phyloP scores from a whole-genome alignment of 1,140 invertebrate genomes.

The Eupeodes corollae region DNA sequence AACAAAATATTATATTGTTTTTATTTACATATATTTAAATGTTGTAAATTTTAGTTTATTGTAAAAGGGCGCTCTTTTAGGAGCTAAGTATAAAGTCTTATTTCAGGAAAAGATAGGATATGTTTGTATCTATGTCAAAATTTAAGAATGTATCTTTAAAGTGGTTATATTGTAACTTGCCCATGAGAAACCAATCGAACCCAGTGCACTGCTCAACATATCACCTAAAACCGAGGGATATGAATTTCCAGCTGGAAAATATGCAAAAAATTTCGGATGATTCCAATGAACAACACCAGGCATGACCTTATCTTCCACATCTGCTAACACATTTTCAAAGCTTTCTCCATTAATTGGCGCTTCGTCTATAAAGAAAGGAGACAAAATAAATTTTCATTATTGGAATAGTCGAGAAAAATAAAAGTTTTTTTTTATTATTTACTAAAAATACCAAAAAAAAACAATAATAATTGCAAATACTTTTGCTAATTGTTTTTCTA shows the following conservation, averaged over 20 bases:
- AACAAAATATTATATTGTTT: neutral
- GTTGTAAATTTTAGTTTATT: conserved; percentile 1
- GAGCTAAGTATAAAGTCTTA: too few relatives aligned
- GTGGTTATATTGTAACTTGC: too few relatives aligned
- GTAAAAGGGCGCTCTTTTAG: too few relatives aligned
- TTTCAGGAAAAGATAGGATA: too few relatives aligned
- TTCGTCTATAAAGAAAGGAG: conserved; percentile 42
- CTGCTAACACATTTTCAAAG: conserved; percentile 77
- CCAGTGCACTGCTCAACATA: conserved; percentile 84
- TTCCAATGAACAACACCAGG: conserved; percentile 94
- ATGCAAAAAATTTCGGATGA: conserved; percentile 91
- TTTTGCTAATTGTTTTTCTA: conserved; percentile 1
- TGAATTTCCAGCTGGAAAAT: conserved; percentile 91
- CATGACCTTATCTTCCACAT: conserved; percentile 86
- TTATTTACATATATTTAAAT: neutral
- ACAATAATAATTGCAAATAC: neutral
- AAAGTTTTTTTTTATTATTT: too few relatives aligned
- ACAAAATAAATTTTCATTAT: neutral
- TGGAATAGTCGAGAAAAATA: too few relatives aligned
- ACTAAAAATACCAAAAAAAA: too few relatives aligned
- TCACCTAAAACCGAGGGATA: conserved; percentile 89
- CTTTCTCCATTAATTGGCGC: conserved; percentile 71
- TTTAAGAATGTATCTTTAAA: neutral
- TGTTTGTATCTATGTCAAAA: too few relatives aligned
- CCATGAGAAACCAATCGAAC: conserved; percentile 93